A percentile compares a stretch with the other conserved stretches of the same genome.
phyloP scores from a whole-genome alignment of 2,113 vertebrate genomes.

The Camelus bactrianus region DNA sequence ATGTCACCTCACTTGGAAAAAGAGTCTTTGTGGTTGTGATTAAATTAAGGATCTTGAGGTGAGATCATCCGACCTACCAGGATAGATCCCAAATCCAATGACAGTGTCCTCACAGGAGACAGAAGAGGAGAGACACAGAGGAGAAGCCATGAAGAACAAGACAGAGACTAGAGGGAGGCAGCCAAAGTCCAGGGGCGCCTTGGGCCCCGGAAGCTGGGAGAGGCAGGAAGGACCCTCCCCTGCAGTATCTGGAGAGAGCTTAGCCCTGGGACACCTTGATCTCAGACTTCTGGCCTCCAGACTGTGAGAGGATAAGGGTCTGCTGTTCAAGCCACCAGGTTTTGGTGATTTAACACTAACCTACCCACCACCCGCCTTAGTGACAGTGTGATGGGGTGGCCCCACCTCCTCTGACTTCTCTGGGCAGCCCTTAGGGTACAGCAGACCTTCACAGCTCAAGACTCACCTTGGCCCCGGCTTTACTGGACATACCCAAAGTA shows the following conservation, averaged over 20 bases:
- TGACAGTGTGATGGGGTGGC: accelerated
- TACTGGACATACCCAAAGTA: neutral
- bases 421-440: neutral
- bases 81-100: neutral
- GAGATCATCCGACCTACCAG: neutral
- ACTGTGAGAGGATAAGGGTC: too few relatives aligned
- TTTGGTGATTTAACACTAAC: neutral
- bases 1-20: neutral
- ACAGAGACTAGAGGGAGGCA: accelerated
- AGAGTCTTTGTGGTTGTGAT: neutral
- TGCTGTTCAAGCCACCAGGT: neutral
- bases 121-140: neutral
- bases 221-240: too few relatives aligned
- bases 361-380: accelerated
- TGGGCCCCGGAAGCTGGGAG: neutral
- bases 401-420: neutral
- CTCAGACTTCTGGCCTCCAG: neutral
- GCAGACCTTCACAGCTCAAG: neutral
- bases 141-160: accelerated
- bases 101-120: neutral
- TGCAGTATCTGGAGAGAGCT: accelerated
- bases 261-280: too few relatives aligned
- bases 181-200: neutral
- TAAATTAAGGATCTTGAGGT: too few relatives aligned
- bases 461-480: neutral